These are phyloP conservation scores for Spodoptera litura DNA, from an alignment of 1,140 invertebrate genomes.

Conservation along the genomic window DNA sequence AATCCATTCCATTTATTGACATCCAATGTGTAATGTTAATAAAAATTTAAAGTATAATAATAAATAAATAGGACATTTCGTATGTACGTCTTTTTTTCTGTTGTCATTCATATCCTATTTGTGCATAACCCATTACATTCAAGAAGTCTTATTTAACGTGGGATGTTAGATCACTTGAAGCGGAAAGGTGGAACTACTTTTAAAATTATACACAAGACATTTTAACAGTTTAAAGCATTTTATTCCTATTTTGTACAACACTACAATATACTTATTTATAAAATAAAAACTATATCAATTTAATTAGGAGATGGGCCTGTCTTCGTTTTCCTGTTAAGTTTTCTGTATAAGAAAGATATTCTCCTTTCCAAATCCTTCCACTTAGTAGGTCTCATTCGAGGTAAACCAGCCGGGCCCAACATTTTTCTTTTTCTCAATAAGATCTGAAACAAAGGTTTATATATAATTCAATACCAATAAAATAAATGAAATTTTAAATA, in stretches of 20 bases:
- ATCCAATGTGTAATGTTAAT: too few species aligned
- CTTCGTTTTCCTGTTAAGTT: conserved; percentile 92
- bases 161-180: too few species aligned
- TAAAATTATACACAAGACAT: too few species aligned
- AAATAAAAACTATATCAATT: conserved; percentile 44
- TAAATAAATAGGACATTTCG: neutral
- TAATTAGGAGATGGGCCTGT: conserved; percentile 87
- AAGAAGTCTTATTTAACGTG: too few species aligned
- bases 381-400: conserved; percentile 89
- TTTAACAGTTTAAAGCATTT: neutral
- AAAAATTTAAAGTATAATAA: neutral
- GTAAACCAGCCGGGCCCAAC: conserved; percentile 86
- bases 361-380: conserved; percentile 91
- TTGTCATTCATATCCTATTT: neutral
- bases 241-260: conserved; percentile 17
- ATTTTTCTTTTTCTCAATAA: conserved; percentile 92
- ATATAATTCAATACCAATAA: too few species aligned
- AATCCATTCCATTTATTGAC: too few species aligned
- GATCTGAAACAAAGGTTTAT: conserved; percentile 76
- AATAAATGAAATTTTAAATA: too few species aligned
- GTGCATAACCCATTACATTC: too few species aligned
- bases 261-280: conserved; percentile 18
- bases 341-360: conserved; percentile 91
- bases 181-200: too few species aligned
- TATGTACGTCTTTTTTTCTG: neutral